Evolutionary conservation across 2,888 invertebrate genomes (phyloP), one percentile per base, ranked within the genome.

Genomic region (Criorhina ranunculi): DNA sequence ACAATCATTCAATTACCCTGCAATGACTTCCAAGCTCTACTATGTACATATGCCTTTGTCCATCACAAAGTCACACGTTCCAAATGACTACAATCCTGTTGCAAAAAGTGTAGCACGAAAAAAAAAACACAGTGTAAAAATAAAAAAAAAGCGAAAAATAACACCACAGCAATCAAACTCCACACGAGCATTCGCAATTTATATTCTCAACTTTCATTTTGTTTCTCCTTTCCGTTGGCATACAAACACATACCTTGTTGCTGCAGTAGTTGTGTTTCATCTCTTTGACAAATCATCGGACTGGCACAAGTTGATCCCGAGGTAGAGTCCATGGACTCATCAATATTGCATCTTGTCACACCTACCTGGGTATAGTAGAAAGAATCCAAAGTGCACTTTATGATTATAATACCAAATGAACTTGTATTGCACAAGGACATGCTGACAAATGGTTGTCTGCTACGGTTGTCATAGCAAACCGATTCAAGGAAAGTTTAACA

Each of bases 251-350:
- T 60, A 87, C 88, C 85, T 86, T 87, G 87, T 87, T 88, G 89
- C 87, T 89, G 91, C 88, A 91, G 87, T 59, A 91, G 89, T 81
- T 91, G 91, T 15, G 91, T 87, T 86, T 92, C 91, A 77, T 92
- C 92, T 64, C 91, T 90, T 86, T 91, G 91, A 87, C 90, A 89
- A 76, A 91, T 87, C 91, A 92, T 91, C 53, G 91, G 91, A 82
- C 92, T 92, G 79, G 92, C 91, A 81, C 91, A 92, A 69, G 92
- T 90, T 67, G 92, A 92, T 59, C 91, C 91, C 9, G 92, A 91
- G 87, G 91, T 90, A 9, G 92, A 92, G 79, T 92, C 92, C 35
- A 91, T 88, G 35, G 91, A 91, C 79, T 92, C 92, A 86, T 92
- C 92, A 66, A 92, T 89, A 81, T 92, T 92, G 87, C 91, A 92